Evolutionary conservation across 2,888 invertebrate genomes (phyloP).

Genomic region (Eupeodes latifasciatus): DNA sequence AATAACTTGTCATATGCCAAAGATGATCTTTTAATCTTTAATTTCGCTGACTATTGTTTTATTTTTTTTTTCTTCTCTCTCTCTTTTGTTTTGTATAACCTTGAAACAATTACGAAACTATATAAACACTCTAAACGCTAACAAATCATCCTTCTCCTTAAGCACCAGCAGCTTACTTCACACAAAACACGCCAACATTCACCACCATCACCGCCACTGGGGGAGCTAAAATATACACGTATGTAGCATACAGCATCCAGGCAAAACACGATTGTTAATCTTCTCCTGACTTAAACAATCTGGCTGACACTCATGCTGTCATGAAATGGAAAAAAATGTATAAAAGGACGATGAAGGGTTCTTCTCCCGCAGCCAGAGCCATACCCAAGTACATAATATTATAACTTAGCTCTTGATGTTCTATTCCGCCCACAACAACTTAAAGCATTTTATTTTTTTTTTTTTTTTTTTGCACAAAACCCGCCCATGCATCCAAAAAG

Average conservation of each 20-base stretch:
- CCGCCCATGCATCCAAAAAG: conserved; percentile 37
- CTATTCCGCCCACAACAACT: conserved; percentile 38
- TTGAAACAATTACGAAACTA: conserved; percentile 31
- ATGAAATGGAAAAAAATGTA: conserved; percentile 26
- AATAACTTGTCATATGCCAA: conserved; percentile 10
- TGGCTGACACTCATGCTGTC: conserved; percentile 65
- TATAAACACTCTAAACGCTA: conserved; percentile 1
- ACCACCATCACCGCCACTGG: neutral
- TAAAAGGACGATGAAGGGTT: conserved; percentile 48
- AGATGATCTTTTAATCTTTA: conserved; percentile 27
- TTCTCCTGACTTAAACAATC: conserved; percentile 62
- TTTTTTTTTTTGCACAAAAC: conserved; percentile 4
- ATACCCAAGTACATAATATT: neutral
- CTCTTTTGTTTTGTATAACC: neutral
- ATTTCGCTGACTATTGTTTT: conserved; percentile 5
- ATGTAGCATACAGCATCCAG: conserved; percentile 4
- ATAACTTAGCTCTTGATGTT: conserved; percentile 27
- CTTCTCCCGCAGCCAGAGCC: conserved; percentile 2
- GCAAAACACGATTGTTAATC: conserved; percentile 57
- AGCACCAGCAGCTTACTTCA: conserved; percentile 22
- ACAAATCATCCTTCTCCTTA: conserved; percentile 11
- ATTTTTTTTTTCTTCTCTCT: no score
- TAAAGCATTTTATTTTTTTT: conserved; percentile 14
- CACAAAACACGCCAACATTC: conserved; percentile 34
- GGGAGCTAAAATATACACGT: neutral